Evolutionary conservation across 2,113 vertebrate species (phyloP), one percentile per base, ranked within the genome.

Genomic region (Peromyscus maniculatus): DNA sequence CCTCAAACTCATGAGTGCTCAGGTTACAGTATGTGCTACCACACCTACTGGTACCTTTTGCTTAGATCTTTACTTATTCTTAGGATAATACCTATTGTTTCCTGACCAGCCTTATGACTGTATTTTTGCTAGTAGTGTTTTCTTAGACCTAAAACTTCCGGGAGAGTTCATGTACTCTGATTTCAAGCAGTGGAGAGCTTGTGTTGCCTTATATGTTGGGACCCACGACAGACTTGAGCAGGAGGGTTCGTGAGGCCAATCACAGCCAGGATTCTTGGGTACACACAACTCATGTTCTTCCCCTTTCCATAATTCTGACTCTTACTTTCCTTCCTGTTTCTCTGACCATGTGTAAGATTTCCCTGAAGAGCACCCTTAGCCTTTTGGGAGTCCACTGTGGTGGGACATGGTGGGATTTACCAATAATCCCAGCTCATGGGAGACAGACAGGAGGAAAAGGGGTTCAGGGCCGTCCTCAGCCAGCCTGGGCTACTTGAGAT

Each of bases 21-120:
- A 43, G n/a, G 72, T 75, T 39, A 75, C 21, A 39, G n/a, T 75
- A 11, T n/a, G 72, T 75, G 72, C 72, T 24, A 21, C 72, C 19
- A 74, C n/a, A 39, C n/a, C 89, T 33, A 15, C 46, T 80, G 46
- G 17, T 21, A 57, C 33, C 17, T 8, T 80, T 19, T 9, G 22
- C 24, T 95, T 79, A 92, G 26, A 74, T 69, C 39, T 82, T 84
- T 92, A 91, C 62, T 92, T 52, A 66, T 93, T 92, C 84, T 94
- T 77, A 71, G 33, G 31, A 59, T 87, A 87, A 72, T 52, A 39
- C 8, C 79, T 57, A 0, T 87, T 80, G 46, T 97, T 93, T 93
- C 69, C 39, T 64, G 84, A 69, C 33, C 43, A 64, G 71, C n/a
- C 84, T 80, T 39, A 88, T 83, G 79, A 57, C 52, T 46, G 9